Evolutionary conservation across 2,113 vertebrate species (phyloP).

Genomic region (Pavo muticus): DNA sequence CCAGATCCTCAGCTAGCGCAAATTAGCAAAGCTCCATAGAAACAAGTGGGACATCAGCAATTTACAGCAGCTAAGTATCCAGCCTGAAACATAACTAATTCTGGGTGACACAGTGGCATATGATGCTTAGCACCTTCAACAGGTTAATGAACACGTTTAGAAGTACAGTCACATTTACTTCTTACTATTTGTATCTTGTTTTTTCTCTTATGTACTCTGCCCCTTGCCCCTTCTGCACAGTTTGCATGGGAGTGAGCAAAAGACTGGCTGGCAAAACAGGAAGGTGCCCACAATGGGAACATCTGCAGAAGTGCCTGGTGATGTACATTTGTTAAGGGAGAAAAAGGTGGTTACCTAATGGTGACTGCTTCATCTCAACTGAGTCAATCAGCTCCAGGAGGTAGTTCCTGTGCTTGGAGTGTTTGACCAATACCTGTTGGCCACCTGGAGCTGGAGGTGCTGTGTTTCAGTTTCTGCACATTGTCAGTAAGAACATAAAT

Average conservation of each 20-base stretch:
- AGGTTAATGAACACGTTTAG: neutral
- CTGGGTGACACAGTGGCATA: neutral
- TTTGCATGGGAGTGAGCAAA: neutral
- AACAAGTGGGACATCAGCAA: neutral
- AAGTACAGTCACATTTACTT: neutral
- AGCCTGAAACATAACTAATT: neutral
- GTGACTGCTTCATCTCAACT: neutral
- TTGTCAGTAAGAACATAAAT: slow-evolving; percentile 61
- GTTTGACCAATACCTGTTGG: slow-evolving; percentile 22
- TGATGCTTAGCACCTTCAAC: neutral
- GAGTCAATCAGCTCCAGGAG: neutral
- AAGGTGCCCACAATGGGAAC: neutral
- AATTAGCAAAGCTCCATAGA: slow-evolving; percentile 29
- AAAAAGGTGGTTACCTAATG: neutral
- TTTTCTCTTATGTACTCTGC: neutral
- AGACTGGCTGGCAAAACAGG: neutral
- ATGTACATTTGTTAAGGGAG: neutral
- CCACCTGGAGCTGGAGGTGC: slow-evolving; percentile 48
- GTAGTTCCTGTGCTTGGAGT: neutral
- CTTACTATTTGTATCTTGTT: neutral
- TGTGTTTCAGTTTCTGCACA: slow-evolving; percentile 23
- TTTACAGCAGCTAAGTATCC: slow-evolving; percentile 42
- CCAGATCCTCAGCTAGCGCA: neutral
- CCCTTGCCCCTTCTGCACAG: neutral
- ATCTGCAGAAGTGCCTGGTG: neutral